Conservation (phyloP, 2,113 vertebrate genomes). For the Motacilla tschutschensis region DNA sequence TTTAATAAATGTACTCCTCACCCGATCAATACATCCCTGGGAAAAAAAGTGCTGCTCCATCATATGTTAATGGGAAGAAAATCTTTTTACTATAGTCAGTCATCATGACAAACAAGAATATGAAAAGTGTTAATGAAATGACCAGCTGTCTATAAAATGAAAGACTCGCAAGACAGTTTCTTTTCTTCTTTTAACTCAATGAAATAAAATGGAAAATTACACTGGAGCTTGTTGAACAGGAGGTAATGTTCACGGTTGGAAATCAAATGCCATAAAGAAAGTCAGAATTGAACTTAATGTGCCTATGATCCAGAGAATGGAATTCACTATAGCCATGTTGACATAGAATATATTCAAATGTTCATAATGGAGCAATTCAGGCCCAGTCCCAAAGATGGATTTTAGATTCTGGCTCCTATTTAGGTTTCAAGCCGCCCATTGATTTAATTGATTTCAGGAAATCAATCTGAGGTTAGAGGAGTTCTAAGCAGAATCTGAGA, state of each 20-base stretch:
- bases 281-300: neutral
- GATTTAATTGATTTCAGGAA: constrained; percentile 17
- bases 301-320: neutral
- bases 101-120: constrained; percentile 76
- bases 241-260: constrained; percentile 55
- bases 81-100: constrained; percentile 71
- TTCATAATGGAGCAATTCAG: neutral
- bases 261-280: constrained; percentile 60
- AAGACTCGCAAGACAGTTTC: constrained; percentile 63
- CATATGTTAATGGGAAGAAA: constrained; percentile 72
- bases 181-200: constrained; percentile 70
- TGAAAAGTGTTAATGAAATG: constrained; percentile 77
- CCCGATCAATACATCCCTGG: constrained; percentile 61
- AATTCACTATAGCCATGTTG: neutral
- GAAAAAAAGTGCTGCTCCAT: constrained; percentile 65
- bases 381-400: neutral
- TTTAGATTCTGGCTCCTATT: neutral
- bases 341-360: neutral
- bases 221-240: constrained; percentile 54
- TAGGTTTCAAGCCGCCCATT: neutral
- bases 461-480: neutral
- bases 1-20: constrained; percentile 76
- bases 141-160: constrained; percentile 74
- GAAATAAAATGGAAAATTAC: constrained; percentile 76
- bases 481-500: neutral